Base-by-base conservation (phyloP, 92 coral and sea anemone genomes). In the Micromussa lordhowensis region DNA sequence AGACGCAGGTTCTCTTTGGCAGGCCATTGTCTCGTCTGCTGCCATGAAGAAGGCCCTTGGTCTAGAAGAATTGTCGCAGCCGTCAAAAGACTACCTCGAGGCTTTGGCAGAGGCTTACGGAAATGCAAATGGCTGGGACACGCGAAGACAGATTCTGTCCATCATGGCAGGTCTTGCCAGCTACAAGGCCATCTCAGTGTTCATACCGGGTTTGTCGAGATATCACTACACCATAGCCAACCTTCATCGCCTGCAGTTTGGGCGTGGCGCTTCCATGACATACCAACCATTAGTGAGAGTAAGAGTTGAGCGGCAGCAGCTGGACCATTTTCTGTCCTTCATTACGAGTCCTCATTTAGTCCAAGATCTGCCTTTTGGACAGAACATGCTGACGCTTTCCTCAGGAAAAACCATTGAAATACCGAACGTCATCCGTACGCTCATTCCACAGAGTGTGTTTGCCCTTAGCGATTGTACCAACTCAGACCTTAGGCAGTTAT, bases 61-160 rank as follows among this genome's bases (percentile, higher is more conserved):
- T 10, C 85, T 89, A 12, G 85, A 89, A 17, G 81, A 89, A 69
- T 59, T 89, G 11, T 26, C 81, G 6, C 31, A 77, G 24, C 31
- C 85, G 12, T 77, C 85, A 21, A 83, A 79, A 72, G 28, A 22
- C 18, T 84, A 84, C 54, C 83, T 83, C 12, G 68, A 82, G 88
- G 91, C 84, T 55, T 24, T 82, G 31, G 88, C 91, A 4, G 92
- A 84, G 89, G 85, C 92, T 77, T 84, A 89, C 35, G 64, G 58
- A 54, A 77, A 84, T 51, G 89, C 89, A 13, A 80, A 53, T 5
- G 85, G 85, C 40, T 89, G 89, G 88, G 78, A 86, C 17, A 86
- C 84, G 3, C 66, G 77, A 59, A 36, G 84, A 66, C 82, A 86
- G 30, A 77, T 76, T 38, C 26, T 82, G 30, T 89, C 92, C 0